Base-by-base conservation (phyloP, 2,113 vertebrate genomes). In the Pelecanoides urinatrix region DNA sequence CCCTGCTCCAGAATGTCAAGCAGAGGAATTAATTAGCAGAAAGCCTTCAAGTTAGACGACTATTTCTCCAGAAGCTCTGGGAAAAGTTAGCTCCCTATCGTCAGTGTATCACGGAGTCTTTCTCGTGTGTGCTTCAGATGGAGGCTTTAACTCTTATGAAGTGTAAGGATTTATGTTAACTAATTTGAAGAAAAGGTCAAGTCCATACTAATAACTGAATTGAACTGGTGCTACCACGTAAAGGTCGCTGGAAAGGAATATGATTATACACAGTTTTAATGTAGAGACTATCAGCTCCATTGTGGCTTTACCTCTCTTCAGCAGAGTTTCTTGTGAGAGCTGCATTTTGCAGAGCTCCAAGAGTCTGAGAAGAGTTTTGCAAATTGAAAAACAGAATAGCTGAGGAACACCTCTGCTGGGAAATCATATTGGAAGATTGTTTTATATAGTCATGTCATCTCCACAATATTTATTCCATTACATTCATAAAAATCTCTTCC, bases 171-270 rank as follows among this genome's bases (percentile, higher is more conserved):
- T 94, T 92, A 79, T 67, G 44, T 7, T 94, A 90, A 92, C 86
- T 76, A 90, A 80, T 88, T 90, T 92, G 63, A 90, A 91, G 65
- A 71, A 94, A 95, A 92, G 49, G 71, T 94, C 92, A 95, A 92
- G 68, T 73, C 70, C 62, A 32, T 88, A 40, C 50, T 95, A 91
- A 95, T 74, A 90, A 92, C 12, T 4, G 8, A 88, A 86, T 47
- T 82, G 72, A 96, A 89, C 80, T 47, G 9, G 16, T 86, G 50
- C 25, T 20, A 66, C 58, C 4, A 10, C 5, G 1, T 45, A 81
- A 95, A 91, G 72, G 55, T 83, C 5, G 0, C 10, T 71, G 26
- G 45, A 91, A 91, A 88, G 15, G 34, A 59, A 78, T 63, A 74
- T 63, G 44, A 74, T 91, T 91, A 74, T 50, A 75, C 18, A 67